These are phyloP conservation scores for Lepidocyrtoides sp. DNA, from an alignment of 2,888 invertebrate species.

Conservation along the genomic window DNA sequence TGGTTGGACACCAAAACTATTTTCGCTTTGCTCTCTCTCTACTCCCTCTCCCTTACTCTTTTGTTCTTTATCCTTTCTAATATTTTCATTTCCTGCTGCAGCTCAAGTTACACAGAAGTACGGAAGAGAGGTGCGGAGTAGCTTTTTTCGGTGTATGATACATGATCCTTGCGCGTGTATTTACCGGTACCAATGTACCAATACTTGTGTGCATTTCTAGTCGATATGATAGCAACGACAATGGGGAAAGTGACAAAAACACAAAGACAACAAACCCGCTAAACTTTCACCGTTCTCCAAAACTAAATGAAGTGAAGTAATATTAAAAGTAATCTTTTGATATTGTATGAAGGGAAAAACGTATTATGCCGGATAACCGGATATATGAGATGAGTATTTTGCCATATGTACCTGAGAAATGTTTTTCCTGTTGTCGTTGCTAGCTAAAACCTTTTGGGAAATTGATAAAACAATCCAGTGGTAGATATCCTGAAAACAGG, in stretches of 20 bases:
- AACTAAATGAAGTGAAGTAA: conserved; percentile 45
- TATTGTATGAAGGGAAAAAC: not conserved
- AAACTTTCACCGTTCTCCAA: conserved; percentile 59
- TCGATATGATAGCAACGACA: no score
- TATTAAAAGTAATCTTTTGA: conserved; percentile 35
- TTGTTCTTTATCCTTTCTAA: conserved; percentile 15
- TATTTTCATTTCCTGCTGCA: conserved; percentile 31
- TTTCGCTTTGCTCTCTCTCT: not conserved
- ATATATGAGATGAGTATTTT: not conserved
- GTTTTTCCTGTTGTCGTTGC: conserved; percentile 23
- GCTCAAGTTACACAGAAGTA: conserved; percentile 39
- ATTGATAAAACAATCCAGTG: conserved; percentile 72
- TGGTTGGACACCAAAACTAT: conserved; percentile 29
- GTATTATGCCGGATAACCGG: no score
- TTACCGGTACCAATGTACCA: not conserved
- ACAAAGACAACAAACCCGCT: not conserved
- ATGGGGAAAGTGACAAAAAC: conserved; percentile 8
- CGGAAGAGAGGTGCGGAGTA: no score
- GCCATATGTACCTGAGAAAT: conserved; percentile 63
- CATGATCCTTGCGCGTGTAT: not conserved
- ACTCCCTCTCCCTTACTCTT: not conserved
- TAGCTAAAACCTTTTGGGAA: conserved; percentile 58
- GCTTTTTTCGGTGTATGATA: no score
- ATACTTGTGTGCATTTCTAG: no score
- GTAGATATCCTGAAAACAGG: not conserved